Percentiles rank a stretch among this genome's conserved stretches.
Conservation (phyloP, 2,888 invertebrate species). For the Plagodis pulveraria region DNA sequence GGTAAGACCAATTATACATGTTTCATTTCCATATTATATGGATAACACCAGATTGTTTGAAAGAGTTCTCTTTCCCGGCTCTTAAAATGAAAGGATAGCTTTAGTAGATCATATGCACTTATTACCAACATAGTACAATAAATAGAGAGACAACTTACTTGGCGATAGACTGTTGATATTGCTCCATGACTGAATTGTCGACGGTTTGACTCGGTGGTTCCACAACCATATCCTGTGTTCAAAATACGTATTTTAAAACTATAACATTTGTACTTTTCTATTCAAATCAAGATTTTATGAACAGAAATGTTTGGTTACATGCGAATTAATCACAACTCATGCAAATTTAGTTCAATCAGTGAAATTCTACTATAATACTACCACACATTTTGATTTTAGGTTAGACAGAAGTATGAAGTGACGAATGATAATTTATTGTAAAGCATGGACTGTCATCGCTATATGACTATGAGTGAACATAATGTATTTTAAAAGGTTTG, state of each 20-base stretch:
- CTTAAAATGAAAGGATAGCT: too few species aligned
- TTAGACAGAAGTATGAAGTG: too few species aligned
- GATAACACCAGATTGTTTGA: too few species aligned
- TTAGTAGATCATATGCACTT: neutral
- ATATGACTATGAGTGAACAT: too few species aligned
- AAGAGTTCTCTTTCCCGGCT: too few species aligned
- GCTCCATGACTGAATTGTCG: constrained; percentile 93
- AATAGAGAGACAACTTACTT: constrained; percentile 84
- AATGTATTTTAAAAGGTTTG: too few species aligned
- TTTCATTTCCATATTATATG: too few species aligned
- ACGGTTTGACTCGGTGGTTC: constrained; percentile 75
- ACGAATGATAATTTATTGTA: too few species aligned
- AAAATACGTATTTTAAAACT: constrained; percentile 2
- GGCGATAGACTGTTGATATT: constrained; percentile 92
- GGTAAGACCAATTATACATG: too few species aligned
- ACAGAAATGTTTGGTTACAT: constrained; percentile 32
- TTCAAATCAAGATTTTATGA: too few species aligned
- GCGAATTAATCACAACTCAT: constrained; percentile 56
- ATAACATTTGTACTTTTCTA: too few species aligned
- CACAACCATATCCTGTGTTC: constrained; percentile 64
- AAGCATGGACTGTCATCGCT: too few species aligned
- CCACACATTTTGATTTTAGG: neutral
- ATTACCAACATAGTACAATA: constrained; percentile 7
- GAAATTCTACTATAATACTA: neutral
- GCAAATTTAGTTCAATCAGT: constrained; percentile 39